Percentiles rank a stretch among this genome's conserved stretches.
Conservation (phyloP, 1,140 invertebrate genomes). For the Pararge aegeria region DNA sequence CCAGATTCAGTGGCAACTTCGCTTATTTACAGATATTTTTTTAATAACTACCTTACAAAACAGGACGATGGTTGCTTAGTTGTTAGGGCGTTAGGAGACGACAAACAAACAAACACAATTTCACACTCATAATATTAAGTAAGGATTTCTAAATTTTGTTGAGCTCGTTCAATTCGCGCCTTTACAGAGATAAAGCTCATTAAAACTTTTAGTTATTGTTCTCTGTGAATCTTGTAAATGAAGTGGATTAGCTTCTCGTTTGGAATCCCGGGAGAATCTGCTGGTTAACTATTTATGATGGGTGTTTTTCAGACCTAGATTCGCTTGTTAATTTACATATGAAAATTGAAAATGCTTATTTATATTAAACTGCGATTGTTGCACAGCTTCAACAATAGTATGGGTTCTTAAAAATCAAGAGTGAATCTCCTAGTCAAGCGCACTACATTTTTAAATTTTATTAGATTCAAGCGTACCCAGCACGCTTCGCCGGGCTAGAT, state of each 20-base stretch:
- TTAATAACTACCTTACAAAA: too few species aligned
- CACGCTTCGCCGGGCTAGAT: too few species aligned
- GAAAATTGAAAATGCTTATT: neutral
- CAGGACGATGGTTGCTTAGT: too few species aligned
- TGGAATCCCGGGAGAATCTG: slow-evolving; percentile 26
- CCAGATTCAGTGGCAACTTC: neutral
- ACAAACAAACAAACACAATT: too few species aligned
- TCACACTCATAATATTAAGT: too few species aligned
- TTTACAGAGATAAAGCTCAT: slow-evolving; percentile 53
- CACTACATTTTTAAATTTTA: too few species aligned
- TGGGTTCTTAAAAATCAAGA: too few species aligned
- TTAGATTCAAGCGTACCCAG: too few species aligned
- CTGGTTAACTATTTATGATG: slow-evolving; percentile 21
- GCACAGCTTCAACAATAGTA: too few species aligned
- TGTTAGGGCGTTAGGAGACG: too few species aligned
- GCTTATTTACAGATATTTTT: neutral
- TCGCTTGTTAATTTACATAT: neutral
- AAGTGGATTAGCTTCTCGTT: slow-evolving; percentile 57
- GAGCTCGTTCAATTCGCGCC: slow-evolving; percentile 30
- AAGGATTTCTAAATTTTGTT: too few species aligned
- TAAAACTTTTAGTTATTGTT: slow-evolving; percentile 54
- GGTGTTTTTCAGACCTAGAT: slow-evolving; percentile 8
- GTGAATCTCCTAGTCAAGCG: too few species aligned
- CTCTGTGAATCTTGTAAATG: slow-evolving; percentile 42
- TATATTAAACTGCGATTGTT: neutral